A percentile compares a stretch with the other conserved stretches of the same genome.
These are phyloP conservation scores for Helogale parvula DNA, from an alignment of 2,113 vertebrate species.

Conservation along the genomic window DNA sequence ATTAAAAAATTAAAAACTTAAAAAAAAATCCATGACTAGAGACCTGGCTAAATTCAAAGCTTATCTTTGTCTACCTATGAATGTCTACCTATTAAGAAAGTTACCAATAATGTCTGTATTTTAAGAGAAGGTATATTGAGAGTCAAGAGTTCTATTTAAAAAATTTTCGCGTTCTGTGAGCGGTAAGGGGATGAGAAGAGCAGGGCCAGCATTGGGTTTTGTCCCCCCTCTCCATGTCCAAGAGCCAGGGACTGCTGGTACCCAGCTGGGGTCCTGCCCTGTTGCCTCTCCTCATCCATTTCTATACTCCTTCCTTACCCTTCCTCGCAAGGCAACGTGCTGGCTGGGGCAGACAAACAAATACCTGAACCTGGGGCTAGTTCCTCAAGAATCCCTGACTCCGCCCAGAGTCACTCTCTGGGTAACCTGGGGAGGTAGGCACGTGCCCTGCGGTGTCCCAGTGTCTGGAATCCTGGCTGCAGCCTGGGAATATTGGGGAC, in stretches of 20 bases:
- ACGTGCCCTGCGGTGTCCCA: slow-evolving; percentile 11
- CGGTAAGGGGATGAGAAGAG: slow-evolving; percentile 14
- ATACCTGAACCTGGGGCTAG: slow-evolving; percentile 77
- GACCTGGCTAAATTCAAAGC: slow-evolving; percentile 56
- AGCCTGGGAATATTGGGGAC: slow-evolving; percentile 30
- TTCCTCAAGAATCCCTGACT: slow-evolving; percentile 66
- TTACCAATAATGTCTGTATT: slow-evolving; percentile 43
- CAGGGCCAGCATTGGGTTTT: not conserved
- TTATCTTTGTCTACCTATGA: slow-evolving; percentile 38
- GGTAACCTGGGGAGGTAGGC: slow-evolving; percentile 51
- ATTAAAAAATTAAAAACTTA: too few relatives aligned
- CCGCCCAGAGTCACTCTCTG: slow-evolving; percentile 50
- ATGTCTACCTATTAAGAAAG: not conserved
- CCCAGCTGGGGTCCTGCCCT: slow-evolving; percentile 13
- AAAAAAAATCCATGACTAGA: slow-evolving; percentile 8
- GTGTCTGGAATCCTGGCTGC: slow-evolving; percentile 38
- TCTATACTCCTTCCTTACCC: not conserved
- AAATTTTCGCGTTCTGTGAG: not conserved
- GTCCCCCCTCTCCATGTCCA: not conserved
- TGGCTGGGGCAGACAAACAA: slow-evolving; percentile 54
- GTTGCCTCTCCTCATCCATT: not conserved
- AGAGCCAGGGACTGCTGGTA: slow-evolving; percentile 1
- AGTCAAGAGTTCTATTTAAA: not conserved
- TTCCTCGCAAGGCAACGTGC: slow-evolving; percentile 35
- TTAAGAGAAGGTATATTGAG: not conserved